These are phyloP conservation scores for Lepilemur septentrionalis DNA, from an alignment of 2,797 vertebrate genomes.

Conservation along the genomic window DNA sequence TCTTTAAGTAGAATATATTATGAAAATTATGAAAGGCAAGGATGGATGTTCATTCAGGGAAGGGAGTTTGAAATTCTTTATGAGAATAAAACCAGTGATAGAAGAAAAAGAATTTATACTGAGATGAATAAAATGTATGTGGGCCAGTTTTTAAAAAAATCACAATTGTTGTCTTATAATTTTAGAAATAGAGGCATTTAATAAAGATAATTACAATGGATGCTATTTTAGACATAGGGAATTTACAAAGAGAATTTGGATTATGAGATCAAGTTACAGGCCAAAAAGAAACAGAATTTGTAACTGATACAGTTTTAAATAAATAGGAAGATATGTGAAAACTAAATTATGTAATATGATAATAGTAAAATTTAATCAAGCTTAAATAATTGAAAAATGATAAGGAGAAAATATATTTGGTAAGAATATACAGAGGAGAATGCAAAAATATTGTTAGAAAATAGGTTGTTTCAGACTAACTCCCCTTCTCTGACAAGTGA, in stretches of 20 bases:
- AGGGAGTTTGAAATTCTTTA: slow-evolving; percentile 31
- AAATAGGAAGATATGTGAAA: background rate
- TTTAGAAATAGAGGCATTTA: slow-evolving; percentile 50
- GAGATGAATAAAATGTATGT: slow-evolving; percentile 50
- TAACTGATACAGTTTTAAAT: slow-evolving; percentile 20
- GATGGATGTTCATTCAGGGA: background rate
- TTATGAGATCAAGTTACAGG: background rate
- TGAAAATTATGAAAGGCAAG: slow-evolving; percentile 25
- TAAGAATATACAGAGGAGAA: background rate
- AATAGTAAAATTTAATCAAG: slow-evolving; percentile 25
- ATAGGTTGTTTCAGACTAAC: background rate
- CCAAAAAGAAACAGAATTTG: background rate
- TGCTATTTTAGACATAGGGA: slow-evolving; percentile 20
- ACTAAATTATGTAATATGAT: background rate
- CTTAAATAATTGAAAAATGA: slow-evolving; percentile 36
- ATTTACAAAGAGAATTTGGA: slow-evolving; percentile 7
- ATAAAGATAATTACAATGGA: background rate
- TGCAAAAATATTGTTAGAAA: background rate
- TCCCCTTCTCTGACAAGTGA: background rate
- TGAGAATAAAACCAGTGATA: slow-evolving; percentile 44
- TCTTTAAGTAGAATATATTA: slow-evolving; percentile 12
- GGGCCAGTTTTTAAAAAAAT: background rate
- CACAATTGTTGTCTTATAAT: background rate
- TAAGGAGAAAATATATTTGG: background rate
- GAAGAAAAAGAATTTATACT: slow-evolving; percentile 20